Base-by-base conservation (phyloP, 2,888 invertebrate species). In the Cephonodes hylas region DNA sequence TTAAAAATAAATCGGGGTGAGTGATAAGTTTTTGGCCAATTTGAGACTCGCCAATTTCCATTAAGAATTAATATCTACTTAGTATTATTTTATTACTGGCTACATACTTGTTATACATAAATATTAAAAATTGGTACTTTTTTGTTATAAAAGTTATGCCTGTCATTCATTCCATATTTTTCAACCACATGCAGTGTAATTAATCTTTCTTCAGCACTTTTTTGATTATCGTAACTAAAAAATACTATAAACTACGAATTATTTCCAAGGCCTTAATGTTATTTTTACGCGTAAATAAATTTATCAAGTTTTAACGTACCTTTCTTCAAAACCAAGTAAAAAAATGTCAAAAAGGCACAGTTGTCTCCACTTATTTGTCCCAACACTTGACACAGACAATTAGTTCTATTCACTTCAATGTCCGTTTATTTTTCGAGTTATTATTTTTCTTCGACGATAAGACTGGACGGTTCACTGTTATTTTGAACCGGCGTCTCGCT, bases 401-500 rank as follows among this genome's bases (percentile, higher is more conserved):
- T 70, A 73, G 79, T 78, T 77, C 70, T 73, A 80, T 78, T 74
- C 79, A 81, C 82, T 74, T 72, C 64, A 73, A 76, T 67, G 78
- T 79, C 71, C 71, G 71, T 70, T 77, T 74, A 70, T 72, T 80
- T 75, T 76, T 68, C 70, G 70, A 79, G 77, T 81, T 84, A 82
- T 77, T 83, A 81, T 84, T 85, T 86, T 82, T 76, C 79, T 84
- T 81, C 73, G 77, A 73, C 79, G 83, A 53, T 80, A 83, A 82
- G 77, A 81, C 80, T 80, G 77, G 80, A 76, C 82, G 75, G 80
- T 83, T 86, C 82, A 81, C 80, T 79, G 81, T 82, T 81, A 83
- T 81, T 82, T 83, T 79, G 80, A 84, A 86, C 84, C 87, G 84
- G 88, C 88, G 86, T 81, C 84, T 87, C 83, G 77, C 80, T 85